Evolutionary conservation across 2,113 vertebrate genomes (phyloP), one percentile per base, ranked within the genome.

Genomic region (Tympanuchus pallidicinctus): DNA sequence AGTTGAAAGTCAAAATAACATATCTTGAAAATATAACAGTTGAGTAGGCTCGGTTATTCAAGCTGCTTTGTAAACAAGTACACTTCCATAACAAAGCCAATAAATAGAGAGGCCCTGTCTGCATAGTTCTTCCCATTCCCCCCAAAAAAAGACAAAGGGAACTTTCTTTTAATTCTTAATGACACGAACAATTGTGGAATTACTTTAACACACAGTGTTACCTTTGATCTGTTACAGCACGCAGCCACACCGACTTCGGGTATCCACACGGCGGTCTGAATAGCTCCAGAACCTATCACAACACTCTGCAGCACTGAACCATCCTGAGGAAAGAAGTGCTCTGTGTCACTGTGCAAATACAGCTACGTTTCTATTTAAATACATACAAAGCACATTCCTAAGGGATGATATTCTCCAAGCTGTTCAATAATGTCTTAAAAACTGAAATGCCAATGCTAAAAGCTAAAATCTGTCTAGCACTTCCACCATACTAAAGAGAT

Each of bases 211-310:
- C 13, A 47, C 4, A 72, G 48, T 5, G 38, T 94, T 93, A 99
- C 99, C 99, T 99, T 99, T 66, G 99, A 99, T 97, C 99, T 98
- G 95, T 99, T 99, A 90, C 99, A 99, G 85, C 99, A 99, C 85
- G 99, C 98, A 45, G 99, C 99, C 21, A 99, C 98, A 12, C 99
- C 99, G 56, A 99, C 98, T 78, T 99, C 99, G 74, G 99, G 99
- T 92, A 99, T 99, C 99, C 99, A 99, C 18, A 99, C 98, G 1
- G 98, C 98, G 60, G 98, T 98, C 95, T 99, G 98, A 94, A 99
- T 98, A 24, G 99, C 98, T 78, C 99, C 99, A 45, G 99, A 99
- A 18, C 99, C 99, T 19, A 99, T 99, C 13, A 99, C 98, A 13
- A 99, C 98, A 3, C 99, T 99, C 97, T 99, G 99, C 21, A 99